phyloP scores from a whole-genome alignment of 2,797 vertebrate genomes.

The Arnoldichthys spilopterus region DNA sequence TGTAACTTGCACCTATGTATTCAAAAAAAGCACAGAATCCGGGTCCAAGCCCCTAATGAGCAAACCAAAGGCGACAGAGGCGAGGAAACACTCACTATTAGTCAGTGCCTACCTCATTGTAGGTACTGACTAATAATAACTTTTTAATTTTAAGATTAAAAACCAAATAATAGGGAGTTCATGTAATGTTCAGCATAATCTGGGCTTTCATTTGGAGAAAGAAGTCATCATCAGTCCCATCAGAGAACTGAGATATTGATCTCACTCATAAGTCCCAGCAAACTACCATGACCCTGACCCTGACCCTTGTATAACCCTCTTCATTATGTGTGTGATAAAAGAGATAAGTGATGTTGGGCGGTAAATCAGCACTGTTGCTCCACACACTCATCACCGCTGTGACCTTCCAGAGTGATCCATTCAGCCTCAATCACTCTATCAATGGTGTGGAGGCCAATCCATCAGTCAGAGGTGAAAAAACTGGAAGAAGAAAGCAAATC shows the following conservation, averaged over 20 bases:
- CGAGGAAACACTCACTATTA: too few species aligned
- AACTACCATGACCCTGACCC: conserved; percentile 53
- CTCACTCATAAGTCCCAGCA: conserved; percentile 39
- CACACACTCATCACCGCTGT: conserved; percentile 61
- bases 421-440: conserved; percentile 54
- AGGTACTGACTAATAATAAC: too few species aligned
- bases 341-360: conserved; percentile 48
- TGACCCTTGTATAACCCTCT: conserved; percentile 41
- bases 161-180: not conserved
- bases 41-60: too few species aligned
- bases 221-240: conserved; percentile 9
- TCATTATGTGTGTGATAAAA: conserved; percentile 56
- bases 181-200: conserved; percentile 35
- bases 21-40: too few species aligned
- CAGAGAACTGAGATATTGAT: conserved; percentile 56
- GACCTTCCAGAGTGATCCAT: conserved; percentile 31
- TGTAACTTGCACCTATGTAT: too few species aligned
- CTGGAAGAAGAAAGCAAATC: conserved; percentile 60
- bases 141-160: too few species aligned
- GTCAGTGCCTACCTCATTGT: too few species aligned
- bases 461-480: conserved; percentile 57
- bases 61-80: too few species aligned
- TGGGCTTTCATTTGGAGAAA: conserved; percentile 57
- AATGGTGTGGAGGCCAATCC: conserved; percentile 65
- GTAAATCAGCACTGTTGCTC: conserved; percentile 50